Evolutionary conservation across 2,113 vertebrate species (phyloP), one percentile per base, ranked within the genome.

Genomic region (Cisticola juncidis): DNA sequence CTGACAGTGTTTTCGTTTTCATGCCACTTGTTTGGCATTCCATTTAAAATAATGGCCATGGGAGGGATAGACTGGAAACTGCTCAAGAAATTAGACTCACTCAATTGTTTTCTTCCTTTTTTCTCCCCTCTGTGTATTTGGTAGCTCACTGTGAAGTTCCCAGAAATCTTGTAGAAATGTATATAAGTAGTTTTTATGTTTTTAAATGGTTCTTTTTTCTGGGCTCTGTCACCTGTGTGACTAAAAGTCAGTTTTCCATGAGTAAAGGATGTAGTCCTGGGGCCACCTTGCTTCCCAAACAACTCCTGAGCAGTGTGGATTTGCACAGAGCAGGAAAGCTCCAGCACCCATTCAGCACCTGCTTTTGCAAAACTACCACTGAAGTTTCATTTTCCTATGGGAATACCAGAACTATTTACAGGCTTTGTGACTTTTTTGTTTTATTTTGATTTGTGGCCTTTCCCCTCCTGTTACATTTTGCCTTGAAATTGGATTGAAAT

Each of bases 21-120:
- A 6, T 68, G 76, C 85, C 64, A 56, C 74, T 96, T 95, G 81
- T 93, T 95, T 95, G 92, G 80, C 71, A 84, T 95, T 96, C 82
- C 72, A 28, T 42, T 82, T 33, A 68, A 65, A 96, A 83, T 80
- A 77, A 62, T 86, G 90, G 78, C 78, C 65, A 56, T 68, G 79
- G 81, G 78, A 88, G 26, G 87, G 71, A 22, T 5, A 12, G 42
- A 13, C 65, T 78, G 56, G 71, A 40, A 73, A 23, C 61, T 74
- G 19, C 73, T 93, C 0, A 0, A 73, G 62, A 50, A 83, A 26
- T 81, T 65, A 21, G 24, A 7, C 24, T 91, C 40, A 9, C 29
- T 74, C 42, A 10, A 31, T 77, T 42, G 48, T 74, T 73, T n/a
- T 40, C 48, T 92, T 25, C 21, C 7, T 29, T 62, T 57, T 57